A percentile compares a stretch with the other conserved stretches of the same genome.
These are phyloP conservation scores for Glossophaga mutica DNA, from an alignment of 2,797 vertebrate genomes.

Conservation along the genomic window DNA sequence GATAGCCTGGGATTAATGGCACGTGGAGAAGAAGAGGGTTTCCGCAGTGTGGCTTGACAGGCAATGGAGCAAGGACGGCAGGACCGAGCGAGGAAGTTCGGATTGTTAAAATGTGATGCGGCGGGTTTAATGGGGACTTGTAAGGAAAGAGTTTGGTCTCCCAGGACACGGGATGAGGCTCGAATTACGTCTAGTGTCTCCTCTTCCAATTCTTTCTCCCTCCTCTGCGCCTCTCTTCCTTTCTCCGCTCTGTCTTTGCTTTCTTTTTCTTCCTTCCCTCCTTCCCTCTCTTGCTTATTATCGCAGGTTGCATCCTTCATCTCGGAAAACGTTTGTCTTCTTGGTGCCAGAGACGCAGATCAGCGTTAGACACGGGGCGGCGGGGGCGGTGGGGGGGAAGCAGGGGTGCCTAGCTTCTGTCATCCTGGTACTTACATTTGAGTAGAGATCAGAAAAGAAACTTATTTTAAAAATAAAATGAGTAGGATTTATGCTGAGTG, in stretches of 20 bases:
- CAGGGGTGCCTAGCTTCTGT: background rate
- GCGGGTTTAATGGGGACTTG: background rate
- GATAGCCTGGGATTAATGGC: background rate
- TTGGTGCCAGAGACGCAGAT: background rate
- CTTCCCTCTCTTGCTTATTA: background rate
- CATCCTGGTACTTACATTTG: background rate
- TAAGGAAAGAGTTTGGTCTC: background rate
- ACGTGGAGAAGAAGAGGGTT: background rate
- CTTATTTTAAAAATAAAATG: background rate
- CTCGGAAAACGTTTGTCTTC: background rate
- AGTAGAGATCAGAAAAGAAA: background rate
- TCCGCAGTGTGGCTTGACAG: background rate
- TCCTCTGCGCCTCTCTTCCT: background rate
- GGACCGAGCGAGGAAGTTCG: background rate
- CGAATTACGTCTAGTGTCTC: background rate
- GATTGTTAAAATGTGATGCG: background rate
- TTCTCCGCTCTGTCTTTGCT: background rate
- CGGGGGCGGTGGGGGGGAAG: too few species aligned
- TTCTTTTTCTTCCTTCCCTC: background rate
- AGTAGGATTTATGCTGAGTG: background rate
- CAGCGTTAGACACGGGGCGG: background rate
- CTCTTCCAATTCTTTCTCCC: background rate
- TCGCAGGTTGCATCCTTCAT: background rate
- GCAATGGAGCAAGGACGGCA: background rate
- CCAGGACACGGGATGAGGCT: fast-evolving